Evolutionary conservation across 2,888 invertebrate genomes (phyloP).

Genomic region (Pinctada fucata): DNA sequence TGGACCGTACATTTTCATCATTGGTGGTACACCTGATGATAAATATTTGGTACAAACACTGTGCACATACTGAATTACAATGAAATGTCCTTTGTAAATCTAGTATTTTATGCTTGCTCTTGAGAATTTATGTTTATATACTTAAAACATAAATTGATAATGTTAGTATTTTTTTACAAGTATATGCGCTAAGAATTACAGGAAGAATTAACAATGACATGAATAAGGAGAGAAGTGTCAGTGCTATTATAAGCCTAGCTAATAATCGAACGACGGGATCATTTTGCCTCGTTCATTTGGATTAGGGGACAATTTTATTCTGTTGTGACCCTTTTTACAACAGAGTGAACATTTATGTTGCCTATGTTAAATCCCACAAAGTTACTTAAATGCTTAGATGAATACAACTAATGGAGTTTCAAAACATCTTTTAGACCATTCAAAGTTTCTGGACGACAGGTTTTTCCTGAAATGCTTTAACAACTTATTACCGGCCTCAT

Average conservation of each 20-base stretch:
- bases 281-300: no score
- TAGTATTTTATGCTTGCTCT: no score
- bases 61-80: no score
- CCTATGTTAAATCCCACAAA: not conserved
- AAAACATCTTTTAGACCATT: not conserved
- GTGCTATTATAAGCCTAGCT: not conserved
- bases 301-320: no score
- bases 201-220: not conserved
- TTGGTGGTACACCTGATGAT: no score
- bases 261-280: no score
- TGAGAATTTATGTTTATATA: no score
- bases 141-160: no score
- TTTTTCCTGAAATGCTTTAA: not conserved
- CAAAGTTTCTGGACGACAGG: not conserved
- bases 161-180: no score
- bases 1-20: no score
- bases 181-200: not conserved
- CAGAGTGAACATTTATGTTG: constrained; percentile 6
- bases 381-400: not conserved
- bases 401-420: constrained; percentile 1
- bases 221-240: constrained; percentile 6
- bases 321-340: not conserved
- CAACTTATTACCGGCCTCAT: constrained; percentile 8
- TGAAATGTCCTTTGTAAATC: no score
- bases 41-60: no score